These are phyloP conservation scores for Orientallactaga bullata DNA, from an alignment of 2,113 vertebrate genomes.

Conservation along the genomic window DNA sequence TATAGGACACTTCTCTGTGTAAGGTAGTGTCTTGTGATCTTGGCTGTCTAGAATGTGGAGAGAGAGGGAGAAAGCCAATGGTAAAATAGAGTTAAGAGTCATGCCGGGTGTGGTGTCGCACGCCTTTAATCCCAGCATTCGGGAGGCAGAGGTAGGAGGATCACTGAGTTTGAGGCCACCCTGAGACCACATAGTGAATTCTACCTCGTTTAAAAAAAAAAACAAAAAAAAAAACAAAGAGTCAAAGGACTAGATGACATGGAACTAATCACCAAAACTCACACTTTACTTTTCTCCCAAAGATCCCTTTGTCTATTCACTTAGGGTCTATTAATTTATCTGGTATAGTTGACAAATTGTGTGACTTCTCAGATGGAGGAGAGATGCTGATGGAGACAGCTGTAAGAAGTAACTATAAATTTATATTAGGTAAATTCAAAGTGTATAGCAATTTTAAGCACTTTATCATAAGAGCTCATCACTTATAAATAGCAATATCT, in stretches of 20 bases:
- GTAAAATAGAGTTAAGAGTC: slow-evolving; percentile 9
- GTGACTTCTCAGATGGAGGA: background rate
- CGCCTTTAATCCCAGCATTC: too few species aligned
- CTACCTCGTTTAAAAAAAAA: too few species aligned
- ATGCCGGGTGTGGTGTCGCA: too few species aligned
- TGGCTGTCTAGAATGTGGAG: background rate
- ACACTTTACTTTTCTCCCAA: background rate
- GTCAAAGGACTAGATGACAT: slow-evolving; percentile 26
- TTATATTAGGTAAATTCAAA: background rate
- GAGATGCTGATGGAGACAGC: background rate
- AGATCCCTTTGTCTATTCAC: background rate
- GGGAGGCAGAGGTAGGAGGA: too few species aligned
- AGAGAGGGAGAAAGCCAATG: background rate
- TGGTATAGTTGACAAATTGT: background rate
- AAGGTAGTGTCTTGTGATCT: background rate
- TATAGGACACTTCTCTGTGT: background rate
- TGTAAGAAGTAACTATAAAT: background rate
- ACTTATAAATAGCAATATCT: background rate
- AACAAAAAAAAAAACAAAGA: too few species aligned
- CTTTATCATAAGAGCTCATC: background rate
- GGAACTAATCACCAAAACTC: background rate
- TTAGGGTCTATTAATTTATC: background rate
- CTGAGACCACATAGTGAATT: too few species aligned
- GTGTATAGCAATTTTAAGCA: background rate
- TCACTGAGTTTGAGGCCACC: too few species aligned